Base-by-base conservation (phyloP, 2,888 invertebrate species). In the Andrena haemorrhoa region DNA sequence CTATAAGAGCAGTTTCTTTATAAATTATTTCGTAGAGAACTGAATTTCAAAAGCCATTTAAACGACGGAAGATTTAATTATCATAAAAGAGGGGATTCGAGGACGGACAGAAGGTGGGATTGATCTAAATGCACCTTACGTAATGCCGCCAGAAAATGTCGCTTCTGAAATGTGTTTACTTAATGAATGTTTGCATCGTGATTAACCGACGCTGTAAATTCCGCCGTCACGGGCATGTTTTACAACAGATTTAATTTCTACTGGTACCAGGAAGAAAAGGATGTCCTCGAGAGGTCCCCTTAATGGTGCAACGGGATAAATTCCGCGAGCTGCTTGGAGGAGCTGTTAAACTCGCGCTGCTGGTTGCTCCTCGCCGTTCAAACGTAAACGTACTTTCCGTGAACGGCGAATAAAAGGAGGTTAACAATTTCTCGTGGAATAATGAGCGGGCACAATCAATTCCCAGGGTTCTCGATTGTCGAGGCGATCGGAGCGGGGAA, bases 171-270 rank as follows among this genome's bases (percentile, higher is more conserved):
- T 23, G 29, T 33, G 49, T 76, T 26, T 35, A 47, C 31, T 79
- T 49, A 64, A 79, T 58, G 49, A 64, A 70, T 58, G 41, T 41
- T 41, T 41, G 41, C 51, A 56, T 68, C 49, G 35, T 26, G 47
- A 79, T 63, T 68, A 61, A 79, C 29, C 26, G 68, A 68, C 12
- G 49, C 31, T 29, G 60, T 51, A 80, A 79, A 58, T 61, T 71
- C 61, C 61, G 4, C 7, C 35, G 56, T 29, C 64, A 12, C 58
- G 7, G 16, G 49, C 26, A 35, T 77, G 49, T 77, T 79, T 70
- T 79, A 58, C 69, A 77, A 64, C 64, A 64, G 69, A 76, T 70
- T 79, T 79, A 76, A 79, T 76, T 79, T 69, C 69, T 51, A 58
- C 26, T 61, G 20, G 20, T 49, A 20, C 1, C 23, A 0, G 10